phyloP scores from a whole-genome alignment of 2,797 vertebrate genomes.

The Schizopygopsis pylzovi region DNA sequence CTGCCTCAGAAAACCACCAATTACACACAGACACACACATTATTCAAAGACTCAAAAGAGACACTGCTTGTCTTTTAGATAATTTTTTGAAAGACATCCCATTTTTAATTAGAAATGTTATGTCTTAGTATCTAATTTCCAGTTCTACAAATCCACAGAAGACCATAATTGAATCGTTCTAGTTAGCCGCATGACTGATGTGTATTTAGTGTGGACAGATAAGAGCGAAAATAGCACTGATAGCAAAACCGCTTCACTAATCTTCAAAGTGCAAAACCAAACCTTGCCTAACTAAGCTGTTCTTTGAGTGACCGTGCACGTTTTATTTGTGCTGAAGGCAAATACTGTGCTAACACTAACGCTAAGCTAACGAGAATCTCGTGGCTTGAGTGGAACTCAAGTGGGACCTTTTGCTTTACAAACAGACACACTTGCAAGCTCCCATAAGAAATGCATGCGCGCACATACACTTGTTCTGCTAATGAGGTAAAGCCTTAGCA shows the following conservation, averaged over 20 bases:
- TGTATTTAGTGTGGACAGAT: conserved; percentile 25
- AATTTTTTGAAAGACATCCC: not conserved
- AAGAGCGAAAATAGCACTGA: conserved; percentile 31
- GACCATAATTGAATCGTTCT: not conserved
- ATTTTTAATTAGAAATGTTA: not conserved
- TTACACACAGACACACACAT: conserved; percentile 36
- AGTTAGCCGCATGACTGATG: conserved; percentile 13
- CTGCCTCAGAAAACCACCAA: conserved; percentile 42
- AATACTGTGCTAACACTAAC: not conserved
- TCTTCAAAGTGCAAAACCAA: conserved; percentile 26
- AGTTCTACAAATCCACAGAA: conserved; percentile 9
- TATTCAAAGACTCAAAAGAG: not conserved
- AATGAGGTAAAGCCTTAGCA: conserved; percentile 71
- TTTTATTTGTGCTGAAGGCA: not conserved
- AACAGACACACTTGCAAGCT: conserved; percentile 21
- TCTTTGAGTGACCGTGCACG: not conserved
- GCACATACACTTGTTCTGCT: conserved; percentile 51
- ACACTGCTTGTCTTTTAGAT: not conserved
- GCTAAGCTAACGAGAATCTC: conserved; percentile 36
- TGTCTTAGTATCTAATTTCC: not conserved
- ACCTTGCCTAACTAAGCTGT: conserved; percentile 4
- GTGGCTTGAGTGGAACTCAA: conserved; percentile 32
- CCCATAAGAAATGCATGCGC: conserved; percentile 8
- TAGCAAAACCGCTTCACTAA: conserved; percentile 12
- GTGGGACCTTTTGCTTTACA: conserved; percentile 43